phyloP scores from a whole-genome alignment of 2,113 vertebrate species.

The Rhabdomys dilectus region DNA sequence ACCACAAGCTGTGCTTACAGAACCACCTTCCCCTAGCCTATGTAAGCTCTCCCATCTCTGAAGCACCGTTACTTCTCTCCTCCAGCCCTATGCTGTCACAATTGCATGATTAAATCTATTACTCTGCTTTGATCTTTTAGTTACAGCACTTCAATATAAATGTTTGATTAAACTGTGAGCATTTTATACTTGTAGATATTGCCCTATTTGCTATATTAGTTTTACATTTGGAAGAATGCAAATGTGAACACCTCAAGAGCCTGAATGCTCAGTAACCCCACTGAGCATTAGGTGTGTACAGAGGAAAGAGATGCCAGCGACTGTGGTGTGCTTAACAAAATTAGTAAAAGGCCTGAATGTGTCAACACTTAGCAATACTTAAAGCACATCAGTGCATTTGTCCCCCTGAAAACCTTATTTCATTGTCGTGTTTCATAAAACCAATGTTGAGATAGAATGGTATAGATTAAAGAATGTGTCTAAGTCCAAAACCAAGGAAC shows the following conservation, averaged over 20 bases:
- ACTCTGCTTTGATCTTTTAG: background rate
- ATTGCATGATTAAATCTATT: no score
- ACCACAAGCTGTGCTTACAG: background rate
- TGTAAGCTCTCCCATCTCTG: background rate
- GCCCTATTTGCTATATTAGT: no score
- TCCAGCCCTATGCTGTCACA: no score
- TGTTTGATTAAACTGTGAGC: background rate
- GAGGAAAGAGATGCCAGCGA: no score
- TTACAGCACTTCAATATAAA: no score
- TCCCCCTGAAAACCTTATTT: background rate
- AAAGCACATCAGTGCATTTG: background rate
- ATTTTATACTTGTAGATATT: background rate
- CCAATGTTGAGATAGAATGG: background rate
- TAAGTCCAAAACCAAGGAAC: background rate
- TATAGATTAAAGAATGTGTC: background rate
- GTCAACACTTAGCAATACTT: no score
- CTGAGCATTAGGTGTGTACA: background rate
- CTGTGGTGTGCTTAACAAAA: background rate
- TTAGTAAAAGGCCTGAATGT: background rate
- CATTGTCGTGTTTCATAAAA: background rate
- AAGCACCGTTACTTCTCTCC: background rate
- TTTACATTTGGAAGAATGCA: background rate
- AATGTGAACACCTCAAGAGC: no score
- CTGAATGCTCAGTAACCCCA: background rate
- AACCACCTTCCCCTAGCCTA: background rate